Conservation (phyloP, 2,797 vertebrate genomes). For the Chaetodon trifasciatus region DNA sequence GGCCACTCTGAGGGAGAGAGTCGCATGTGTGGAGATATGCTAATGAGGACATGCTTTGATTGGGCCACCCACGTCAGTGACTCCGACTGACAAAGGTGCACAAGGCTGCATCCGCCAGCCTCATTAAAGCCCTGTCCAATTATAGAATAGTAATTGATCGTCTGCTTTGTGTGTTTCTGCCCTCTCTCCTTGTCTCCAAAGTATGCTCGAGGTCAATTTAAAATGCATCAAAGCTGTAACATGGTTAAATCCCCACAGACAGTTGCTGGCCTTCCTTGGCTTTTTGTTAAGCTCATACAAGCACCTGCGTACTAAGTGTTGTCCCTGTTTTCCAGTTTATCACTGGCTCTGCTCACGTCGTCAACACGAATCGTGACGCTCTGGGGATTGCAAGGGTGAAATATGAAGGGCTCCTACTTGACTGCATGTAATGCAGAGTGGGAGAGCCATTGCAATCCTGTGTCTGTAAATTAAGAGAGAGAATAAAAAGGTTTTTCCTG, state of each 20-base stretch:
- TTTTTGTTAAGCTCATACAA: constrained; percentile 72
- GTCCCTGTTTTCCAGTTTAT: constrained; percentile 63
- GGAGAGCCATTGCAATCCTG: constrained; percentile 14
- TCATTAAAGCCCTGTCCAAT: constrained; percentile 87
- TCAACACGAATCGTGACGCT: constrained; percentile 35
- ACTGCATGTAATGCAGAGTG: constrained; percentile 29
- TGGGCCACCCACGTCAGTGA: constrained; percentile 77
- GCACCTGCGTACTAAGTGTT: constrained; percentile 76
- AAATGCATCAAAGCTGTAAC: constrained; percentile 81
- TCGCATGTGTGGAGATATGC: constrained; percentile 75
- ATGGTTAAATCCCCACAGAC: constrained; percentile 77
- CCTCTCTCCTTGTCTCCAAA: constrained; percentile 75
- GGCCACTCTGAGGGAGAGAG: constrained; percentile 59
- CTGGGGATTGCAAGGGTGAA: constrained; percentile 34
- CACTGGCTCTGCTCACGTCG: constrained; percentile 30
- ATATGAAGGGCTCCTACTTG: constrained; percentile 40
- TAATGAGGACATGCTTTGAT: constrained; percentile 78
- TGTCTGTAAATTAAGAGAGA: constrained; percentile 22
- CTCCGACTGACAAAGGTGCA: constrained; percentile 81
- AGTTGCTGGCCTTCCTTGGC: constrained; percentile 72
- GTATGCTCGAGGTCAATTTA: constrained; percentile 82
- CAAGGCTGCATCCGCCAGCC: constrained; percentile 82
- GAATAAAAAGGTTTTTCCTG: constrained; percentile 14
- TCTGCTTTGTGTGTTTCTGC: constrained; percentile 78
- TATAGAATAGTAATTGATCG: constrained; percentile 86